These are phyloP conservation scores for Erpornis zantholeuca DNA, from an alignment of 2,113 vertebrate genomes.

Conservation along the genomic window DNA sequence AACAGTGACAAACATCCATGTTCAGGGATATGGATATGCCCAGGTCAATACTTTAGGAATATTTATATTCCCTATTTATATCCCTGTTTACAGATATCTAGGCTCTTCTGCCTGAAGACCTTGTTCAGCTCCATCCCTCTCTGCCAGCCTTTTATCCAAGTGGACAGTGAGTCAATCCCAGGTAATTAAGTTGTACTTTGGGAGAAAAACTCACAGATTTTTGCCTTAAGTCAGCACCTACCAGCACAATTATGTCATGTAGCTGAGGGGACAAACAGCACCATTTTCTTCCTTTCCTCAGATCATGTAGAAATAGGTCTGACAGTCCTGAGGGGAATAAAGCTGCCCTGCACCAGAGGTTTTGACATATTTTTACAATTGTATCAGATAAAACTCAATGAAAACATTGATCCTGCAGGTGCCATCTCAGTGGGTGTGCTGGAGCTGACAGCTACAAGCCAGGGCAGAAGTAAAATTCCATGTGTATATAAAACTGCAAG, in stretches of 20 bases:
- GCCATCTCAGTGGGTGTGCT: not conserved
- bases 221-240: not conserved
- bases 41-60: not conserved
- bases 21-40: not conserved
- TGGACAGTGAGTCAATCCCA: not conserved
- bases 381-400: not conserved
- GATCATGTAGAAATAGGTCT: not conserved
- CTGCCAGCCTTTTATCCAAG: not conserved
- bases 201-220: not conserved
- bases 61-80: not conserved
- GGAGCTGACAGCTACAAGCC: not conserved
- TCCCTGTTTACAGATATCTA: not conserved
- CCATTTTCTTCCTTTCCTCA: not conserved
- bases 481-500: not conserved
- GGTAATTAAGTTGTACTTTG: not conserved
- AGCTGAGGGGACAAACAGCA: not conserved
- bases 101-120: not conserved
- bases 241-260: not conserved
- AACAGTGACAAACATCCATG: not conserved
- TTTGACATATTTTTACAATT: not conserved
- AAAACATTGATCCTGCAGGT: not conserved
- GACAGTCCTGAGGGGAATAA: not conserved
- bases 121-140: not conserved
- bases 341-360: not conserved
- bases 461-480: not conserved